Base-by-base conservation (phyloP, 2,113 vertebrate genomes). In the Shinisaurus crocodilurus region DNA sequence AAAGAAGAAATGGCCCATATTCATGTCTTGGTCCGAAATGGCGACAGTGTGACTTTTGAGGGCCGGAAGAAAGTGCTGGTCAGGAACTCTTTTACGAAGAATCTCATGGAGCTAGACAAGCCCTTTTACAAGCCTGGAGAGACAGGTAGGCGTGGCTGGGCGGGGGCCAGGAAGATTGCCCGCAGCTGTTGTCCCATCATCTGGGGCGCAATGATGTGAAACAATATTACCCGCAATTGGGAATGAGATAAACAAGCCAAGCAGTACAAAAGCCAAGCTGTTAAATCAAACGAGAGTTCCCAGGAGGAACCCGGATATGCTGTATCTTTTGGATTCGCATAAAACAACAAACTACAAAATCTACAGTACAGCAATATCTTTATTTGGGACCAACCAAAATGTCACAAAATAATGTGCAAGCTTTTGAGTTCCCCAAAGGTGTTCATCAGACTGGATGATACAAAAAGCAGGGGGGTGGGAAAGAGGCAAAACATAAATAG, bases 21-120 rank as follows among this genome's bases (percentile, higher is more conserved):
- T 60, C 85, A 92, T 67, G 80, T 93, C 83, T 76, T 92, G 65
- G 90, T 94, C 83, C 83, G 32, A 50, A 91, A 82, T 0, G 72
- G 95, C 50, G 82, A 95, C 16, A 91, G 32, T 0, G 85, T 96
- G 67, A 85, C n/a, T 34, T 89, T 96, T 81, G 87, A 96, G 2
- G 89, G 93, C 63, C 65, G 3, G 81, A 97, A 96, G 91, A 95
- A 94, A 0, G 92, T 97, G 85, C 86, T 97, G 20, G 89, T 97
- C 10, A n/a, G 91, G 85, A 93, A 90, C 13, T 86, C 81, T 91
- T 54, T 72, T 12, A 88, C 37, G 15, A 18, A 91, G 34, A 65
- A 93, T 13, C 91, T 97, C 57, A 12, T 97, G 40, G 93, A 96
- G 80, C 97, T 95, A 23, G 96, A 97, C 89, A 96, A 97, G 69